Conservation (phyloP, 2,113 vertebrate genomes). For the Pedetes capensis region DNA sequence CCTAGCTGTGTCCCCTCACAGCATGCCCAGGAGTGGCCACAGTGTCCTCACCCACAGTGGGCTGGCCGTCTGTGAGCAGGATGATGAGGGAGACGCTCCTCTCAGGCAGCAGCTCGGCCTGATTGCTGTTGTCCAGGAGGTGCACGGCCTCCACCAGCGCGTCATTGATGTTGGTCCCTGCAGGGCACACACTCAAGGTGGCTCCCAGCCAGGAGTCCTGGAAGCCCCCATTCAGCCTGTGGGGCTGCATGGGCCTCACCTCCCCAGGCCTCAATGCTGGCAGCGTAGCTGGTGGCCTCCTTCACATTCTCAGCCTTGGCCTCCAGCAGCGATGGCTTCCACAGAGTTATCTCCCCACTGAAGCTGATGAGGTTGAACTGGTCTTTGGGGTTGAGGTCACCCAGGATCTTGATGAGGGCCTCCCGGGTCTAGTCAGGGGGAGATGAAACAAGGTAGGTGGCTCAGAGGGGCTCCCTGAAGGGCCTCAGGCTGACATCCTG, state of each 20-base stretch:
- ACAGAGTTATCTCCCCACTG: constrained; percentile 27
- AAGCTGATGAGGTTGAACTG: constrained; percentile 80
- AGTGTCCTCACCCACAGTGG: constrained; percentile 86
- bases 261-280: constrained; percentile 73
- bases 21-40: background rate
- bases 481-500: background rate
- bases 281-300: constrained; percentile 59
- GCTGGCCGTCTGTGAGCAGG: constrained; percentile 94
- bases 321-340: constrained; percentile 72
- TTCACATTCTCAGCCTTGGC: constrained; percentile 72
- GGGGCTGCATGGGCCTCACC: constrained; percentile 52
- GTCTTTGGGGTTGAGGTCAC: constrained; percentile 79
- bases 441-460: background rate
- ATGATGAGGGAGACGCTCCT: constrained; percentile 89
- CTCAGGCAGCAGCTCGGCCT: constrained; percentile 70
- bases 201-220: rapidly evolving
- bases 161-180: constrained; percentile 89
- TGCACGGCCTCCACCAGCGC: constrained; percentile 86
- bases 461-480: background rate
- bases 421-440: constrained; percentile 77
- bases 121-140: constrained; percentile 74
- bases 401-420: constrained; percentile 83
- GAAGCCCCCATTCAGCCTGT: background rate
- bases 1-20: background rate
- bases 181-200: background rate